A percentile compares a stretch with the other conserved stretches of the same genome.
Conservation (phyloP, 2,888 invertebrate species). For the Serrognathus titanus region DNA sequence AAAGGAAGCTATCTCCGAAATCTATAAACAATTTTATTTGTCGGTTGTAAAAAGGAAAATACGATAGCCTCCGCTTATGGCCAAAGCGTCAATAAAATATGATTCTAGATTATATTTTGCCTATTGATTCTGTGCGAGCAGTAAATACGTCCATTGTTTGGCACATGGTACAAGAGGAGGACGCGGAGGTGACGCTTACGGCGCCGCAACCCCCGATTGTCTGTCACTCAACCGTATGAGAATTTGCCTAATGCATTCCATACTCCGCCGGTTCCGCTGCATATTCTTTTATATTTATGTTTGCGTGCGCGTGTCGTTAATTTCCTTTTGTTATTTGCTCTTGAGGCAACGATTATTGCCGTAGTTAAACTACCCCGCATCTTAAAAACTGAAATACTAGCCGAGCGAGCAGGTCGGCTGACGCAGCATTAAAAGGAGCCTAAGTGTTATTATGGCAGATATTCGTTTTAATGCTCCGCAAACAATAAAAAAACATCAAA, state of each 20-base stretch:
- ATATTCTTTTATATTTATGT: conserved; percentile 42
- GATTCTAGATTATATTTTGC: conserved; percentile 34
- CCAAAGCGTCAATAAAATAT: conserved; percentile 30
- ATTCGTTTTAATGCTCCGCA: neutral
- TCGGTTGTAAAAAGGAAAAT: conserved; percentile 27
- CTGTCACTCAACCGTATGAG: conserved; percentile 37
- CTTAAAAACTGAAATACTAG: conserved; percentile 15
- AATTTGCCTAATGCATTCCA: conserved; percentile 43
- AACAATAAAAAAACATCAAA: too few species aligned
- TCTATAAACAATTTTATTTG: conserved; percentile 43
- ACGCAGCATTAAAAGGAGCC: neutral
- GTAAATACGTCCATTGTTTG: conserved; percentile 4
- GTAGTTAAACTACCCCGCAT: conserved; percentile 23
- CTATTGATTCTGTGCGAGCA: conserved; percentile 26
- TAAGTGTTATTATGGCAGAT: neutral
- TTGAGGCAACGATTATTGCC: conserved; percentile 31
- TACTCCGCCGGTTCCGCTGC: conserved; percentile 34
- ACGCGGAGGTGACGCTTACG: conserved; percentile 12
- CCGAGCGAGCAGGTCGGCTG: neutral
- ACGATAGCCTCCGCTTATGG: conserved; percentile 25
- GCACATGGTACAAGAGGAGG: conserved; percentile 1
- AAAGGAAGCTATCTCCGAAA: conserved; percentile 28
- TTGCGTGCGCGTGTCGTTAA: conserved; percentile 42
- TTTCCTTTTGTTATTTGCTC: conserved; percentile 40
- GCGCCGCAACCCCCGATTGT: conserved; percentile 28